Evolutionary conservation across 1,140 invertebrate genomes (phyloP), one percentile per base, ranked within the genome.

Genomic region (Carcinoscorpius rotundicauda): DNA sequence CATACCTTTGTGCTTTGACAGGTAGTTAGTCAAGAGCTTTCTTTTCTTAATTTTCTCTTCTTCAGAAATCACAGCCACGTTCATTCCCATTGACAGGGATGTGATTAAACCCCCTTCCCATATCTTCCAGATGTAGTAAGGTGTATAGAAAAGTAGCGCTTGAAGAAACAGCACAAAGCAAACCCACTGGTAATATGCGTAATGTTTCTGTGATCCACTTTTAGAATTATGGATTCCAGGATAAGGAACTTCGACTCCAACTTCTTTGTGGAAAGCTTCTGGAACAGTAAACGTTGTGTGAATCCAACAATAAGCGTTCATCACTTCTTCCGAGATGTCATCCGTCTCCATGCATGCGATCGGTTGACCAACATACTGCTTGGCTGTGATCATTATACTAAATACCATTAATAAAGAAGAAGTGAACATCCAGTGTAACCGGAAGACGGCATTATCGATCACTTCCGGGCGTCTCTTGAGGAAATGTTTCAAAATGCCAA

Each of bases 101-200:
- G 65, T 66, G 4, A 73, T 69, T 6, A 70, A 29, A 4, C 71
- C 71, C 11, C 62, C 65, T 63, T 73, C 72, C 65, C 69, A 71
- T 67, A 69, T 64, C 71, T 78, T 79, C 78, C 77, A 78, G 1
- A 77, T 11, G 57, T 73, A 75, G 63, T 75, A 70, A 1, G 76
- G 76, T 49, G 74, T 49, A 66, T 77, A 77, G 68, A 78, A 77
- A 49, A 75, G 48, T 9, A 73, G 59, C 3, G 68, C 75, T 71
- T 77, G 73, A 5, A 73, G 48, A 49, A 70, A 67, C 6, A 75
- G 53, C 5, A 68, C 67, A 60, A 73, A 73, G 6, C 78, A 88
- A 4, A 93, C 89, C 91, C 91, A 95, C 76, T 94, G 91, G 73
- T 95, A 95, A 75, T 94, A 93, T 0, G 74, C 72, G 67, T 76